Evolutionary conservation across 2,888 invertebrate species (phyloP).

Genomic region (Crocallis elinguaria): DNA sequence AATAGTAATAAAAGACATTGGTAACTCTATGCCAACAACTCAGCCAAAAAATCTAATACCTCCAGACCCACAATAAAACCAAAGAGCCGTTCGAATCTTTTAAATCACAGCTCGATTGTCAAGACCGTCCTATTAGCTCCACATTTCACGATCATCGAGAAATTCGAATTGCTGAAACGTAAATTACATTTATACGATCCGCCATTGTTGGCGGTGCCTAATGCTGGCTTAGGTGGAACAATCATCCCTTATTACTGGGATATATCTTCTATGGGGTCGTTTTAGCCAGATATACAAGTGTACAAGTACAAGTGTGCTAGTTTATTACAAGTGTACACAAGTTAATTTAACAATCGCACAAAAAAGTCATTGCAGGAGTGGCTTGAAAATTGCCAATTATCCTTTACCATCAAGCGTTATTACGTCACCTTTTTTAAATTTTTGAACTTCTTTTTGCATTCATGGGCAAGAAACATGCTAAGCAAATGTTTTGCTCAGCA

Average conservation of each 20-base stretch:
- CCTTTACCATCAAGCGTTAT: too few relatives aligned
- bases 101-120: slow-evolving; percentile 32
- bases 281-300: background rate
- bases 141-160: slow-evolving; percentile 37
- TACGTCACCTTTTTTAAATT: too few relatives aligned
- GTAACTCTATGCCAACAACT: too few relatives aligned
- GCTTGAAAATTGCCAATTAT: too few relatives aligned
- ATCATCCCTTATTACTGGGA: slow-evolving; percentile 52
- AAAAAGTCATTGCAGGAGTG: too few relatives aligned
- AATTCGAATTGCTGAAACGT: slow-evolving; percentile 35
- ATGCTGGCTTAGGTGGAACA: slow-evolving; percentile 49
- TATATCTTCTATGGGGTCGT: slow-evolving; percentile 38
- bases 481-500: too few relatives aligned
- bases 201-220: slow-evolving; percentile 44
- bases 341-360: too few relatives aligned
- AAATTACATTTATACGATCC: slow-evolving; percentile 40
- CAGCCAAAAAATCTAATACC: slow-evolving; percentile 15
- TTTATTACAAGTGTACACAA: too few relatives aligned
- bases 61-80: slow-evolving; percentile 21
- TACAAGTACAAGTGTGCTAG: slow-evolving; percentile 1
- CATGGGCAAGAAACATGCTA: too few relatives aligned
- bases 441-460: too few relatives aligned
- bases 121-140: slow-evolving; percentile 35
- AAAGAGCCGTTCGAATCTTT: slow-evolving; percentile 26
- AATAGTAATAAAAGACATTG: too few relatives aligned